Conservation (phyloP, 2,797 vertebrate genomes). For the Ctenosaura bakeri region DNA sequence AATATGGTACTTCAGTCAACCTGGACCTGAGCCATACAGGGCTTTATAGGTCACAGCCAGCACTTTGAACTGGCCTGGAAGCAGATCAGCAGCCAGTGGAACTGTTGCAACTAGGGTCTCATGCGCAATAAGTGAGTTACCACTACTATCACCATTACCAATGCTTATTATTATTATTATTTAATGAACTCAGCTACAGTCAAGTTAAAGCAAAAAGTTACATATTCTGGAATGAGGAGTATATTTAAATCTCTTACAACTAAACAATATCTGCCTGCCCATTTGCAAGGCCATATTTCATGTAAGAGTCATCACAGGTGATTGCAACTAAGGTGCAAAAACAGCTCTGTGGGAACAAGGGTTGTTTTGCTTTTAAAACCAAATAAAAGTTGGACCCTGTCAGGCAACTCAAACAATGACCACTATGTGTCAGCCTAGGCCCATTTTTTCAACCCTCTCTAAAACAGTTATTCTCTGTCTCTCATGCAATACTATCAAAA, state of each 20-base stretch:
- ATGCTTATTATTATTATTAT: too few species aligned
- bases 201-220: neutral
- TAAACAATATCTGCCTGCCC: neutral
- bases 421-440: constrained; percentile 71
- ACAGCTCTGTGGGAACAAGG: neutral
- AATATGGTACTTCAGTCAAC: too few species aligned
- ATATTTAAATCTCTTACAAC: neutral
- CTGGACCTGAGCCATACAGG: too few species aligned
- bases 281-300: neutral
- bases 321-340: too few species aligned
- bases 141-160: too few species aligned
- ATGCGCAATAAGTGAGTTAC: too few species aligned
- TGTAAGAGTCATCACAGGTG: neutral
- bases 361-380: neutral
- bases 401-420: neutral
- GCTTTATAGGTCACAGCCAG: too few species aligned
- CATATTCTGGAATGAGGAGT: neutral
- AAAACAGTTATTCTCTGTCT: neutral
- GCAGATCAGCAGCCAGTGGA: too few species aligned
- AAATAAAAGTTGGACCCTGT: neutral
- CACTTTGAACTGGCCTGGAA: too few species aligned
- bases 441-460: neutral
- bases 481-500: neutral
- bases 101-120: too few species aligned
- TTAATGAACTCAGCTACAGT: neutral